Base-by-base conservation (phyloP, 2,797 vertebrate genomes). In the Austrolebias charrua region DNA sequence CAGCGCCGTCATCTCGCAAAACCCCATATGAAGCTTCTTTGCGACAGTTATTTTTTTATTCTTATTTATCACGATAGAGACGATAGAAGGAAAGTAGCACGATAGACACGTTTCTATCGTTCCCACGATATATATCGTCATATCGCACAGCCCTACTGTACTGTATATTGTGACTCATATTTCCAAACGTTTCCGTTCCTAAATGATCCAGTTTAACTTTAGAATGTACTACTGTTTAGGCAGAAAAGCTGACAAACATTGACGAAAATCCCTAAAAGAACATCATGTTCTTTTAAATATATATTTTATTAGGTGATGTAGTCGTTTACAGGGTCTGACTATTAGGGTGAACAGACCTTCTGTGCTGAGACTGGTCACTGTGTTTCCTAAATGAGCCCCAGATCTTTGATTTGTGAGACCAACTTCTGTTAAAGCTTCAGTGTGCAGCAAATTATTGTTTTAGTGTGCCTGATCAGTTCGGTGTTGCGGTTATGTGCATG, bases 341-440 rank as follows among this genome's bases (percentile, higher is more conserved):
- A n/a, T 13, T 28, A 59, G 12, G 38, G 54, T 63, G 71, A 76
- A 67, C 14, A 70, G 57, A 12, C 45, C 50, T 18, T n/a, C 8
- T 54, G 38, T 57, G 28, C 53, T 1, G 31, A 33, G 4, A 5
- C 31, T 33, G 31, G 31, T 33, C 31, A 33, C 31, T 2, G 6
- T 19, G 45, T 19, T 19, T 62, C 51, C 42, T 45, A 18, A 62
- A 78, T 75, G 35, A 72, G 82, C 66, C 35, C 54, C 2, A 48
- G 80, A 75, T 67, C 0, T 74, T 31, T 53, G 43, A 83, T 29
- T 78, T 63, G 65, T 5, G 55, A 70, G 48, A 60, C 49, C 46
- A 33, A 55, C 35, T 50, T 58, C 29, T 51, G 18, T 40, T 33
- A 28, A 60, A 52, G 33, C 48, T 47, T 31, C 49, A 62, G 11